Percentiles rank a stretch among this genome's conserved stretches.
Conservation (phyloP, 2,113 vertebrate genomes). For the Platichthys flesus region DNA sequence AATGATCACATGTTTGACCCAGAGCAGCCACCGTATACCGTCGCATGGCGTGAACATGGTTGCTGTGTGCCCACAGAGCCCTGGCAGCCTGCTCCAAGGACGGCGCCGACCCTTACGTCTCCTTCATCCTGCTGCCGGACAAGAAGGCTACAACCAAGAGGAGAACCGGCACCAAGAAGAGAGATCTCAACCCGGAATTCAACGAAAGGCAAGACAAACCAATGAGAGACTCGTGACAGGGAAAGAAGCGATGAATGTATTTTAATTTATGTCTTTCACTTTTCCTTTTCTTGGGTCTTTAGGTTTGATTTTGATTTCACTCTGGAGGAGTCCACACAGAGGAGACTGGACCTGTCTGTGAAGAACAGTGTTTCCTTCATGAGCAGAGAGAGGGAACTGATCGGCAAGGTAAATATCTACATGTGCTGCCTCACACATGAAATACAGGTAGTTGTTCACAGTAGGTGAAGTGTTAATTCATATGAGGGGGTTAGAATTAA, state of each 20-base stretch:
- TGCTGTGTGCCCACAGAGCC: conserved; percentile 73
- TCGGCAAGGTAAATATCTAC: conserved; percentile 86
- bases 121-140: conserved; percentile 89
- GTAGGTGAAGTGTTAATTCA: not conserved
- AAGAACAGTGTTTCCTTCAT: conserved; percentile 92
- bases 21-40: not conserved
- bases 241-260: not conserved
- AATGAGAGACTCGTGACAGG: not conserved
- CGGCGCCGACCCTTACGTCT: conserved; percentile 88
- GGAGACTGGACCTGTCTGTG: conserved; percentile 87
- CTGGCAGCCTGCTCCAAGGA: conserved; percentile 85
- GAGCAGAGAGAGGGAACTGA: conserved; percentile 88
- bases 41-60: not conserved
- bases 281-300: not conserved
- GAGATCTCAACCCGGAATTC: conserved; percentile 89
- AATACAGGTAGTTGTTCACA: not conserved
- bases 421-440: not conserved
- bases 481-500: no score
- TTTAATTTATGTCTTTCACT: not conserved
- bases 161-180: conserved; percentile 89
- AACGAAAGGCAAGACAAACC: conserved; percentile 84
- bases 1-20: not conserved
- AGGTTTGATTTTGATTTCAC: conserved; percentile 93
- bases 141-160: conserved; percentile 89
- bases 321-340: conserved; percentile 84